These are phyloP conservation scores for Elaphurus davidianus DNA, from an alignment of 2,113 vertebrate genomes.

Conservation along the genomic window DNA sequence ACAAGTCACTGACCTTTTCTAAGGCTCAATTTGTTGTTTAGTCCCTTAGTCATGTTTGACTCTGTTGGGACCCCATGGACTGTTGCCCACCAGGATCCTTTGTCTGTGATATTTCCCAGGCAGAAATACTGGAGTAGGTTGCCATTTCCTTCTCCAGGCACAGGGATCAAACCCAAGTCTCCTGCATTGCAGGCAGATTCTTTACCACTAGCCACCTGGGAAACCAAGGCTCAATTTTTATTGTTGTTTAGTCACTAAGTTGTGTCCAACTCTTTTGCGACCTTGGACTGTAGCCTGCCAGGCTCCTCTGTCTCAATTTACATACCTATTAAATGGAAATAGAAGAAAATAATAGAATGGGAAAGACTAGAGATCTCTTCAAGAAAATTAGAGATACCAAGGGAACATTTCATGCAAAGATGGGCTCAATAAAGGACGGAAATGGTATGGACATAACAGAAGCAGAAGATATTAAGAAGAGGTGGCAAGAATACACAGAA, in stretches of 20 bases:
- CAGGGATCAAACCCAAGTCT: not conserved
- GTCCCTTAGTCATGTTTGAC: not conserved
- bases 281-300: not conserved
- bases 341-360: not conserved
- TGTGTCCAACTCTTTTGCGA: not conserved
- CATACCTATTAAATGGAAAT: not conserved
- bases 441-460: not conserved
- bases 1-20: not conserved
- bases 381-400: not conserved
- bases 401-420: not conserved
- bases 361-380: not conserved
- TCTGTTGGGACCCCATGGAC: not conserved
- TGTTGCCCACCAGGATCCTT: not conserved
- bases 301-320: not conserved
- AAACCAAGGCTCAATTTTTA: not conserved
- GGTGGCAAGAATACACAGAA: not conserved
- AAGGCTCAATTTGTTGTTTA: not conserved
- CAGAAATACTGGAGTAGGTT: not conserved
- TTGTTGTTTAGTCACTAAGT: not conserved
- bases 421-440: not conserved
- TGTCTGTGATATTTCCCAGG: not conserved
- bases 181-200: not conserved
- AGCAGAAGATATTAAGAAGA: not conserved
- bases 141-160: not conserved
- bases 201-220: not conserved